phyloP scores from a whole-genome alignment of 92 coral and sea anemone genomes.

The Bergia sp. region DNA sequence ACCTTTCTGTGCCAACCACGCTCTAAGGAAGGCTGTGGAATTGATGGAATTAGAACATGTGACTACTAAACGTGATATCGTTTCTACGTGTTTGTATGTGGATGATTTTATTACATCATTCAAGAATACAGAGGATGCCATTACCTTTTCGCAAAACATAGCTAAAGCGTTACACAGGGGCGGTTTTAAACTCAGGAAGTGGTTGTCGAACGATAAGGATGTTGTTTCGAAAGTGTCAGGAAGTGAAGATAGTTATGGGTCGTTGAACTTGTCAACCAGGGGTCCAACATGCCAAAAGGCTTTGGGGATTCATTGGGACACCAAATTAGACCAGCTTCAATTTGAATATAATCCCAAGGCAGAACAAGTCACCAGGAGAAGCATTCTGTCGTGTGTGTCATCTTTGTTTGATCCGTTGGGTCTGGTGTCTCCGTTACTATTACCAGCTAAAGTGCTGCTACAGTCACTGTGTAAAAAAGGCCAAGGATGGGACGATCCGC shows the following conservation, averaged over 20 bases:
- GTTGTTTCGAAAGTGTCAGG: background rate
- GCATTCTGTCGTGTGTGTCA: conserved; percentile 16
- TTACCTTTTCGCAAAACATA: background rate
- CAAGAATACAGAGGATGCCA: conserved; percentile 10
- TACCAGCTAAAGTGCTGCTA: conserved; percentile 9
- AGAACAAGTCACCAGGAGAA: background rate
- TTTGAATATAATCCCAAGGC: background rate
- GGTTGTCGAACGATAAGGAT: conserved; percentile 34
- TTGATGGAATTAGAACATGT: background rate
- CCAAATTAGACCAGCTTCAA: conserved; percentile 15
- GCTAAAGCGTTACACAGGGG: conserved; percentile 6
- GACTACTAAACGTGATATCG: background rate
- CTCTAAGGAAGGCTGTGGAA: background rate
- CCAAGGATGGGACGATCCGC: conserved; percentile 8
- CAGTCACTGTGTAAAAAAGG: conserved; percentile 8
- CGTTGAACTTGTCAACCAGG: background rate
- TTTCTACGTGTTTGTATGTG: conserved; percentile 33
- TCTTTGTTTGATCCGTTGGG: conserved; percentile 31
- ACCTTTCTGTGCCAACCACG: conserved; percentile 20
- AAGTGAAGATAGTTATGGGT: background rate
- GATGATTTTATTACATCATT: conserved; percentile 43
- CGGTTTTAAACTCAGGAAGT: conserved; percentile 51
- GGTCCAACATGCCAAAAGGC: background rate
- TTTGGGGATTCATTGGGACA: conserved; percentile 39
- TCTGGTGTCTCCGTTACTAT: conserved; percentile 5